Evolutionary conservation across 2,888 invertebrate genomes (phyloP), one percentile per base, ranked within the genome.

Genomic region (Nematopogon swammerdamellus): DNA sequence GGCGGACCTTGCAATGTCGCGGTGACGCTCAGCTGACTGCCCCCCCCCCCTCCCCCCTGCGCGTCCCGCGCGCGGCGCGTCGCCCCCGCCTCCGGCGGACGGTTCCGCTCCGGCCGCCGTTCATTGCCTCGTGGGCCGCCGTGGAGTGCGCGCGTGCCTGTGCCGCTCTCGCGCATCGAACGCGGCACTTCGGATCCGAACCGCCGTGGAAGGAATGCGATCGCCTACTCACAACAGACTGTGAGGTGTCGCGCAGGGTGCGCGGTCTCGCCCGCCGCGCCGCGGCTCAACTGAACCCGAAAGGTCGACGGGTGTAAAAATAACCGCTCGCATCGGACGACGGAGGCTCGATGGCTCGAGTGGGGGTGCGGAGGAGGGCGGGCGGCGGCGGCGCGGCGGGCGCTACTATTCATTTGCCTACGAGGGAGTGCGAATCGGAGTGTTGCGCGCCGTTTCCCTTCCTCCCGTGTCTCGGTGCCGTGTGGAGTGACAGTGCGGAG

Each of bases 111-210:
- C n/a, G n/a, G n/a, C n/a, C 81, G 80, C 81, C 85, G 84, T 85
- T 85, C 84, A 85, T 83, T 83, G 84, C 81, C 82, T 84, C 77
- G 82, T 83, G 81, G 85, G 85, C 85, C 68, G 74, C 75, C 75
- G 75, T 66, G 65, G 72, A 62, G 75, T 70, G 68, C 69, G 67
- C 67, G 65, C 69, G 74, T 59, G 55, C 30, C 45, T 2, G 17
- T 19, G 44, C 17, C 16, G 18, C 44, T 42, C 36, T 51, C 52
- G 52, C 52, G 51, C 52, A 48, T 51, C 55, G 30, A 50, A 48
- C 49, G 47, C 50, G 50, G 29, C 47, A 8, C n/a, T 16, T 29
- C 18, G 11, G n/a, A 29, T 47, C 14, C 19, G 3, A 46, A 25
- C 25, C 25, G 25, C 25, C 25, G 25, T 8, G 8, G 25, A 19